Base-by-base conservation (phyloP, 92 coral and sea anemone genomes). In the Porites evermanni region DNA sequence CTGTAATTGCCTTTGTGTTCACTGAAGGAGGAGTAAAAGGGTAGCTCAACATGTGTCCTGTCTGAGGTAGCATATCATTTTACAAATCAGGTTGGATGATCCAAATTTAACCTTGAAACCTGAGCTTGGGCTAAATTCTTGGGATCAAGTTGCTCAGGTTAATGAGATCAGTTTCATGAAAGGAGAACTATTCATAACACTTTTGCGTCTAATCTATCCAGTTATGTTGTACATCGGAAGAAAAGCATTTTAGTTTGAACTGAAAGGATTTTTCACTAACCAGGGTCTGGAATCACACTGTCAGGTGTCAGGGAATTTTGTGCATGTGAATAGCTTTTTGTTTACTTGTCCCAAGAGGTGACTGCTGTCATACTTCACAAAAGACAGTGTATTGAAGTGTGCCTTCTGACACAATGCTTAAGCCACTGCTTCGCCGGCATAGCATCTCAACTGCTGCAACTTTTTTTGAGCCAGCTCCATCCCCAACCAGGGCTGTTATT, bases 381-480 rank as follows among this genome's bases (percentile, higher is more conserved):
- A 29, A 51, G 84, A 82, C 58, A 50, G 17, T 29, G 32, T 38
- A 38, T 38, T 4, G 47, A 38, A 38, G 47, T 38, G 47, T 38
- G 47, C 47, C 47, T 38, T 38, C 47, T 38, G 47, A 38, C 64
- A 83, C 44, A 20, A 83, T 83, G 87, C 74, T 83, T 61, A 83
- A 83, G 80, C 87, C 87, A 0, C 80, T 83, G 20, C 87, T 85
- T 53, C 88, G 88, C 32, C 88, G 88, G 69, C 88, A 85, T 58
- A 85, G 88, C 70, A 76, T 85, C 60, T 85, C 88, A 3, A 85
- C 88, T 16, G 88, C 88, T 7, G 88, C 76, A 66, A 83, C 63
- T 67, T 85, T 76, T 68, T 85, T 76, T 70, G 83, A 75, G 6
- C 88, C 88, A 7, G 69, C 88, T 78, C 88, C 88, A 52, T 74